phyloP scores from a whole-genome alignment of 2,888 invertebrate species.

The Amiota communis region DNA sequence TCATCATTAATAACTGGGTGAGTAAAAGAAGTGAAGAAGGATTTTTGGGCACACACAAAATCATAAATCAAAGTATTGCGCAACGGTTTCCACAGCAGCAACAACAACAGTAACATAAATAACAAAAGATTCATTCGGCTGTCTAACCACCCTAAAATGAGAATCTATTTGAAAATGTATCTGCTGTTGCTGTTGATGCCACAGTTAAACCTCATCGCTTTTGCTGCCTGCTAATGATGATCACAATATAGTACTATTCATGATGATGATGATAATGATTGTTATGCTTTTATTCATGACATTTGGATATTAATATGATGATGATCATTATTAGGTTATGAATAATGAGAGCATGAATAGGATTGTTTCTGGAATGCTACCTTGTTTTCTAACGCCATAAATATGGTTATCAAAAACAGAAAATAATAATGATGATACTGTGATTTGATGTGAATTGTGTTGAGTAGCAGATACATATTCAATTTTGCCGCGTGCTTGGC shows the following conservation, averaged over 20 bases:
- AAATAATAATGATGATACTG: conserved; percentile 39
- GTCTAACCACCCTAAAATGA: conserved; percentile 23
- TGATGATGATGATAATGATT: conserved; percentile 39
- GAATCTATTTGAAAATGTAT: not conserved
- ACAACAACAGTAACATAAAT: conserved; percentile 36
- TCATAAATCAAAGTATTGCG: conserved; percentile 45
- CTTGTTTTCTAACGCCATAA: conserved; percentile 46
- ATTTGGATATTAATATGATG: conserved; percentile 64
- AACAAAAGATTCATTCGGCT: conserved; percentile 50
- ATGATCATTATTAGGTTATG: conserved; percentile 55
- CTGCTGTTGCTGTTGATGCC: conserved; percentile 3
- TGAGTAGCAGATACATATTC: conserved; percentile 22
- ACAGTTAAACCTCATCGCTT: too few species aligned
- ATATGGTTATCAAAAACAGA: conserved; percentile 60
- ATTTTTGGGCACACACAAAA: conserved; percentile 46
- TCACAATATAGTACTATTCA: conserved; percentile 29
- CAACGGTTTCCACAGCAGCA: conserved; percentile 58
- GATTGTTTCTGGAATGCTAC: too few species aligned
- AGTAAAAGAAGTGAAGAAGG: conserved; percentile 47
- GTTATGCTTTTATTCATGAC: conserved; percentile 56
- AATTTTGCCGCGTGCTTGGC: conserved; percentile 38
- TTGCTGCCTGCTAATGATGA: not conserved
- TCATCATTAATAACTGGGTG: not conserved
- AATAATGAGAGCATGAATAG: conserved; percentile 37
- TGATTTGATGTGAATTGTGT: conserved; percentile 35